Conservation (phyloP, 1,140 invertebrate genomes). For the Lepidurus packardi region DNA sequence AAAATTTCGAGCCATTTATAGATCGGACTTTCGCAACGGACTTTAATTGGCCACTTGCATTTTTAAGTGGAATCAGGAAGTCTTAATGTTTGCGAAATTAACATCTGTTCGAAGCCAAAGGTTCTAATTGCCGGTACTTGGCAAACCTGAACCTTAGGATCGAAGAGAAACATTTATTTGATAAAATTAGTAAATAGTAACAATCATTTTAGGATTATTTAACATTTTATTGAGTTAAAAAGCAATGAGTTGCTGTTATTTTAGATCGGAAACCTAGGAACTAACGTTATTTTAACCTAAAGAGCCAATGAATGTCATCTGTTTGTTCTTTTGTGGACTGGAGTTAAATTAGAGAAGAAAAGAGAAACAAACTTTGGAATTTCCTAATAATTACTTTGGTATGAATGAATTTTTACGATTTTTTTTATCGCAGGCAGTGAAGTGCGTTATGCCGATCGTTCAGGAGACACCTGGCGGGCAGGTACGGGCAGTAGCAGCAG, state of each 20-base stretch:
- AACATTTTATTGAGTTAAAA: too few species aligned
- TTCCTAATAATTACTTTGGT: too few species aligned
- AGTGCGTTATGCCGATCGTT: conserved; percentile 34
- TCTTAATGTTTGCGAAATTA: not conserved
- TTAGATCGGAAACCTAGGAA: too few species aligned
- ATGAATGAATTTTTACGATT: not conserved
- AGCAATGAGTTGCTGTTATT: too few species aligned
- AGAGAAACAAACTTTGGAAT: too few species aligned
- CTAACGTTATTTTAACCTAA: too few species aligned
- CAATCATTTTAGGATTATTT: too few species aligned
- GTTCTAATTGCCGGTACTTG: not conserved
- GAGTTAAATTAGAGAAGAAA: too few species aligned
- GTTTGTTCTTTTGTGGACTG: too few species aligned
- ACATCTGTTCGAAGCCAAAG: not conserved
- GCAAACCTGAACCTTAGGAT: conserved; percentile 18
- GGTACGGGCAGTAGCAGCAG: conserved; percentile 24
- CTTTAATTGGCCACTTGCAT: not conserved
- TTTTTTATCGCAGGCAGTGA: conserved; percentile 27
- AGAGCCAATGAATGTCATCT: too few species aligned
- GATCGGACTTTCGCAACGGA: not conserved
- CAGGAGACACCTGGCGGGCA: conserved; percentile 35
- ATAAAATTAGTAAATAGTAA: not conserved
- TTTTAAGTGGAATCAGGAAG: not conserved
- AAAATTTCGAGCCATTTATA: too few species aligned
- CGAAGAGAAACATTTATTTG: not conserved